These are phyloP conservation scores for Fopius arisanus DNA, from an alignment of 1,140 invertebrate species.

Conservation along the genomic window DNA sequence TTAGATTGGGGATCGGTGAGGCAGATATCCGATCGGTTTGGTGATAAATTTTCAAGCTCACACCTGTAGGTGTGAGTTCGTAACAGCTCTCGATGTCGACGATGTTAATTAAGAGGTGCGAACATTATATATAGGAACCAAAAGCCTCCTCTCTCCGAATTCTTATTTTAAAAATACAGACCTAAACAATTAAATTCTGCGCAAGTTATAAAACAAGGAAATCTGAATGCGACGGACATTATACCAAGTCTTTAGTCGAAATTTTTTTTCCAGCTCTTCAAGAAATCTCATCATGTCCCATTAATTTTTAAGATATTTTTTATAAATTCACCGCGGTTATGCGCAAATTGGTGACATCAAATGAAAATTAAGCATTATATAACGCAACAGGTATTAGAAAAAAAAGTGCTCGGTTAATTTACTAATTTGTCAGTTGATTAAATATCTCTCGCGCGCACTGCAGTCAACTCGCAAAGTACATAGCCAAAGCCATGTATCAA, in stretches of 20 bases:
- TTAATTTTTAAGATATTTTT: too few relatives aligned
- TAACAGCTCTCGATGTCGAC: background rate
- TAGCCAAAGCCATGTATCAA: conserved; percentile 8
- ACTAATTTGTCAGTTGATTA: conserved; percentile 53
- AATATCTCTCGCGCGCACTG: conserved; percentile 40
- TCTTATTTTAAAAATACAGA: too few relatives aligned
- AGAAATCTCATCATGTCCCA: too few relatives aligned
- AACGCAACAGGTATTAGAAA: background rate
- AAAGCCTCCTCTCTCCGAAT: too few relatives aligned
- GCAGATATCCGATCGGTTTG: background rate
- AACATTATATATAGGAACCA: too few relatives aligned
- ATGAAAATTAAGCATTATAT: background rate
- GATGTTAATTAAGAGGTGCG: too few relatives aligned
- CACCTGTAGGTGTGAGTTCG: background rate
- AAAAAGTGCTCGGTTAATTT: conserved; percentile 54
- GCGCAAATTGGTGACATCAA: background rate
- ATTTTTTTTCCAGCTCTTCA: too few relatives aligned
- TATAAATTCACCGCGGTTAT: too few relatives aligned
- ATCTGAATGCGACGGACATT: too few relatives aligned
- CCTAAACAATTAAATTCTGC: too few relatives aligned
- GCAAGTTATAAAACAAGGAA: too few relatives aligned
- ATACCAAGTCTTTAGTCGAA: too few relatives aligned
- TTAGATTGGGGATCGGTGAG: background rate
- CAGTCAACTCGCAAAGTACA: conserved; percentile 24
- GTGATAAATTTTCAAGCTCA: background rate